These are phyloP conservation scores for Tillus elongatus DNA, from an alignment of 2,888 invertebrate species.

Conservation along the genomic window DNA sequence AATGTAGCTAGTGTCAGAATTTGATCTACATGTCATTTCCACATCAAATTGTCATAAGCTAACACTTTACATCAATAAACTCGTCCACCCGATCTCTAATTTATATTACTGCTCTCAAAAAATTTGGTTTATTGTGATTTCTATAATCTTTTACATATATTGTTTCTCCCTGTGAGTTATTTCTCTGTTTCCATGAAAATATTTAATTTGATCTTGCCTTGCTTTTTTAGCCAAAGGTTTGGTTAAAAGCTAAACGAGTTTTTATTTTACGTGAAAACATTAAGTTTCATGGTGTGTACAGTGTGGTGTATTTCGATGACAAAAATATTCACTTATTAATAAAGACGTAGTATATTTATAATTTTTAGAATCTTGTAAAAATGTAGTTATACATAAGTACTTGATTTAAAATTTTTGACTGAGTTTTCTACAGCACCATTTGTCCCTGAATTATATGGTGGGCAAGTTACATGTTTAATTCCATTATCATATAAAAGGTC, in stretches of 20 bases:
- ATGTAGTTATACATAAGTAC: constrained; percentile 6
- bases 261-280: constrained; percentile 9
- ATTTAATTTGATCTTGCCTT: constrained; percentile 8
- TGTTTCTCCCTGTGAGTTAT: background rate
- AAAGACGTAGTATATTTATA: background rate
- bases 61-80: constrained; percentile 5
- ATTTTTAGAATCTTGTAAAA: constrained; percentile 4
- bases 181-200: constrained; percentile 6
- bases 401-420: constrained; percentile 5
- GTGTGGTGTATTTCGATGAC: constrained; percentile 11
- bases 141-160: constrained; percentile 10
- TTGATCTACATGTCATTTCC: constrained; percentile 11
- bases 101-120: background rate
- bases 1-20: no score
- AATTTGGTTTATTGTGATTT: constrained; percentile 8
- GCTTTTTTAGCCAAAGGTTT: no score
- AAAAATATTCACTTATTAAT: constrained; percentile 8
- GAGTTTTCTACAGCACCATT: constrained; percentile 5
- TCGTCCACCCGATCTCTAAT: background rate
- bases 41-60: background rate
- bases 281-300: constrained; percentile 5
- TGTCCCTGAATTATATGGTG: constrained; percentile 4
- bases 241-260: no score
- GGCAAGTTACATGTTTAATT: background rate
- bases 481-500: background rate